Conservation (phyloP, 2,113 vertebrate genomes). For the Pelusios castaneus region DNA sequence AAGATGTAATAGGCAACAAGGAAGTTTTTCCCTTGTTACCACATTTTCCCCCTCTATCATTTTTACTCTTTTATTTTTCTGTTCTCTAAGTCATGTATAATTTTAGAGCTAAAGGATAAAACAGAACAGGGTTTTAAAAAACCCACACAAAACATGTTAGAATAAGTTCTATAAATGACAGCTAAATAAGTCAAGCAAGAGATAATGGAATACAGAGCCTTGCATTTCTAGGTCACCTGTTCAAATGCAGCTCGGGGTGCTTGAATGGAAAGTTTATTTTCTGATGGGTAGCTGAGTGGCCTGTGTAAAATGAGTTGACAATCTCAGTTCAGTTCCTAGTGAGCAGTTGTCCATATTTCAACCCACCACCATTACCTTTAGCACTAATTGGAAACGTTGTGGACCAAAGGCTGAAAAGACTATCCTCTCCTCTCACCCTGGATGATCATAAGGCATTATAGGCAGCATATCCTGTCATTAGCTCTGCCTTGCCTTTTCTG, state of each 20-base stretch:
- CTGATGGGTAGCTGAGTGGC: not conserved
- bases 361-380: not conserved
- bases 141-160: not conserved
- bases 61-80: constrained; percentile 52
- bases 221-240: constrained; percentile 44
- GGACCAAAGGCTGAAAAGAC: not conserved
- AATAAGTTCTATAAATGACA: not conserved
- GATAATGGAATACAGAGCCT: not conserved
- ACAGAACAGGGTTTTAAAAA: not conserved
- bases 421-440: not conserved
- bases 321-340: constrained; percentile 7
- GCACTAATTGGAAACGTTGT: not conserved
- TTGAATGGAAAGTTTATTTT: constrained; percentile 37
- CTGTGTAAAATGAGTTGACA: not conserved
- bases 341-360: constrained; percentile 1
- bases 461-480: not conserved
- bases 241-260: not conserved
- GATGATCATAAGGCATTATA: not conserved
- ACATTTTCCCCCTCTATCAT: not conserved
- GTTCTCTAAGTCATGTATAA: not conserved
- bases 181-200: not conserved
- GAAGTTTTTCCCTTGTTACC: constrained; percentile 10
- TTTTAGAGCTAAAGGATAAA: constrained; percentile 16
- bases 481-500: not conserved
- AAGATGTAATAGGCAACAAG: constrained; percentile 31